phyloP scores from a whole-genome alignment of 2,797 vertebrate species.

The Antrozous pallidus region DNA sequence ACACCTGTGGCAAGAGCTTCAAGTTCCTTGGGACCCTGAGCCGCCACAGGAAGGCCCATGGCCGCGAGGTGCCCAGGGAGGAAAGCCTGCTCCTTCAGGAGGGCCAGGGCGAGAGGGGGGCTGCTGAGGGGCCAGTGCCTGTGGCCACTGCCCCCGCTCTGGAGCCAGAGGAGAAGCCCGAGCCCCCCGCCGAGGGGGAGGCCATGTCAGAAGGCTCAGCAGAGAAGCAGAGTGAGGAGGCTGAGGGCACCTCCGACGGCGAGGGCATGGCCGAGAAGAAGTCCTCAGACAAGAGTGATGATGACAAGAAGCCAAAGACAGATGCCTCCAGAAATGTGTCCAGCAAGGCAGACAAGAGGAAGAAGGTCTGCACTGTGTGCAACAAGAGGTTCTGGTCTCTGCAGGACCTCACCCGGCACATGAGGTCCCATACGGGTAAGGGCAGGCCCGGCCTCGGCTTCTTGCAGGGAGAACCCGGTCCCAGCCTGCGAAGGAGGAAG shows the following conservation, averaged over 20 bases:
- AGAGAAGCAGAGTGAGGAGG: conserved; percentile 81
- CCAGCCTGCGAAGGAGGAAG: background rate
- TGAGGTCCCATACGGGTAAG: conserved; percentile 97
- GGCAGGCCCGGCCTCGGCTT: background rate
- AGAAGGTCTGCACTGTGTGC: conserved; percentile 96
- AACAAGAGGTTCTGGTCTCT: conserved; percentile 98
- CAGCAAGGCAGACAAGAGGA: conserved; percentile 94
- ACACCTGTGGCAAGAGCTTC: conserved; percentile 93
- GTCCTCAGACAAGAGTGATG: conserved; percentile 89
- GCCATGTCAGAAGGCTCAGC: conserved; percentile 45
- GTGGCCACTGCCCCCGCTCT: background rate
- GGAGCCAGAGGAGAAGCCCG: conserved; percentile 65
- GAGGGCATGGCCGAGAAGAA: conserved; percentile 85
- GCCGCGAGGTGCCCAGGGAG: conserved; percentile 79
- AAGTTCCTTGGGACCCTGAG: conserved; percentile 92
- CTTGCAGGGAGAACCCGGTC: too few species aligned
- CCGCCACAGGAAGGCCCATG: conserved; percentile 92
- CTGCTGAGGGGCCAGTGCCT: background rate
- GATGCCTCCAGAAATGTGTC: conserved; percentile 77
- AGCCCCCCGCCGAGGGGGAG: conserved; percentile 68
- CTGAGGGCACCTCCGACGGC: conserved; percentile 83
- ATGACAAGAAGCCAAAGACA: conserved; percentile 91
- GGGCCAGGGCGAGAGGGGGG: conserved; percentile 65
- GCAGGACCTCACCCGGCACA: conserved; percentile 97
- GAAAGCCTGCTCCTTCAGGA: conserved; percentile 73